A percentile compares a stretch with the other conserved stretches of the same genome.
These are phyloP conservation scores for Virgularia gustaviana DNA, from an alignment of 92 coral and sea anemone genomes.

Conservation along the genomic window DNA sequence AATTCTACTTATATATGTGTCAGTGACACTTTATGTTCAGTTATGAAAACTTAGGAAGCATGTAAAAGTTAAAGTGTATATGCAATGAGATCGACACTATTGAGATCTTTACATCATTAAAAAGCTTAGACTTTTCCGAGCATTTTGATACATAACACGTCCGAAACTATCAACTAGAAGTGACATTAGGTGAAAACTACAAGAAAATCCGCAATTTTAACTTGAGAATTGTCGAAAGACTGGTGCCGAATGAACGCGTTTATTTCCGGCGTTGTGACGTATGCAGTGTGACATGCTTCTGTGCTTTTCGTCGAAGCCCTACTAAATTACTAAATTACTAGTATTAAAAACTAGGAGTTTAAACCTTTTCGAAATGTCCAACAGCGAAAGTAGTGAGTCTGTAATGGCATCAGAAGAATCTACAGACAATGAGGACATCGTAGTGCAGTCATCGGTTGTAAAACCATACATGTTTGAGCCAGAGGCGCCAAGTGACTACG, in stretches of 20 bases:
- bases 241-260: conserved; percentile 13
- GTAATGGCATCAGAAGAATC: conserved; percentile 14
- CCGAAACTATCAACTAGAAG: neutral
- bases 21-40: too few species aligned
- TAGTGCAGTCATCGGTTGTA: conserved; percentile 20
- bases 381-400: conserved; percentile 14
- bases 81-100: neutral
- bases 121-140: neutral
- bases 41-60: too few species aligned
- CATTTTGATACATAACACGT: too few species aligned
- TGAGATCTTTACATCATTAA: neutral
- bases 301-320: neutral
- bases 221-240: conserved; percentile 12
- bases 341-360: neutral
- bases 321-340: neutral
- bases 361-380: conserved; percentile 1
- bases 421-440: conserved; percentile 19
- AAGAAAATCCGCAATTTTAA: neutral
- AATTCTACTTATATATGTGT: too few species aligned
- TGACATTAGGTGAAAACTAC: neutral
- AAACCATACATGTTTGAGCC: conserved; percentile 19
- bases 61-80: conserved; percentile 27
- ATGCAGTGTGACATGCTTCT: conserved; percentile 24
- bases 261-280: conserved; percentile 12
- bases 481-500: conserved; percentile 22